Evolutionary conservation across 2,797 vertebrate species (phyloP).

Genomic region (Toxotes lorentzi): DNA sequence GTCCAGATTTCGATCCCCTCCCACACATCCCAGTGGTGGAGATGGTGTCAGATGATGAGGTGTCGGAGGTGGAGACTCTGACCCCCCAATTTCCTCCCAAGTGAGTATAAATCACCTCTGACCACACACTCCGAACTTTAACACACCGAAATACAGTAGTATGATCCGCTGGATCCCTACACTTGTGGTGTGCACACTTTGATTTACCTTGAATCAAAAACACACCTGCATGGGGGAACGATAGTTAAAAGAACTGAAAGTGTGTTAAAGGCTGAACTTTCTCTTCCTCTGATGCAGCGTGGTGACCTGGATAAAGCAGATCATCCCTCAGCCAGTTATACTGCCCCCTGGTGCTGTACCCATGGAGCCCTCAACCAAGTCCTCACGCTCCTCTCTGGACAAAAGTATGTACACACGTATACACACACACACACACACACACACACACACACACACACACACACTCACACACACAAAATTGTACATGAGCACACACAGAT

Average conservation of each 20-base stretch:
- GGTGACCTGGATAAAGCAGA: constrained; percentile 83
- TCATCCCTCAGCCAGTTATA: constrained; percentile 77
- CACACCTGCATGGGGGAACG: background rate
- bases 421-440: background rate
- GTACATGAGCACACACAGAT: background rate
- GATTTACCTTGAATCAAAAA: background rate
- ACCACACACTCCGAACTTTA: background rate
- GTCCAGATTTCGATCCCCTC: constrained; percentile 80
- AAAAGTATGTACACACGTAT: constrained; percentile 75
- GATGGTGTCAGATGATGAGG: constrained; percentile 82
- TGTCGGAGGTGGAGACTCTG: constrained; percentile 24
- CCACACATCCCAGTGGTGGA: constrained; percentile 86
- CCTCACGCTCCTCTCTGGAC: constrained; percentile 72
- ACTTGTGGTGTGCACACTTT: background rate
- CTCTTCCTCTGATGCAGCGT: constrained; percentile 65
- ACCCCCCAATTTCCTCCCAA: constrained; percentile 65
- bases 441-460: background rate
- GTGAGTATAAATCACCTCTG: constrained; percentile 62
- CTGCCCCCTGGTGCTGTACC: constrained; percentile 70
- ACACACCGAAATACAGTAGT: too few relatives aligned
- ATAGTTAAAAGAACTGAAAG: background rate
- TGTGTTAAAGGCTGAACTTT: background rate
- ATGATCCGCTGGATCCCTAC: background rate
- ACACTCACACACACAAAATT: too few relatives aligned
- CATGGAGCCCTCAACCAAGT: constrained; percentile 48